Percentiles rank a stretch among this genome's conserved stretches.
These are phyloP conservation scores for Helobdella robusta DNA, from an alignment of 2,888 invertebrate species.

Conservation along the genomic window DNA sequence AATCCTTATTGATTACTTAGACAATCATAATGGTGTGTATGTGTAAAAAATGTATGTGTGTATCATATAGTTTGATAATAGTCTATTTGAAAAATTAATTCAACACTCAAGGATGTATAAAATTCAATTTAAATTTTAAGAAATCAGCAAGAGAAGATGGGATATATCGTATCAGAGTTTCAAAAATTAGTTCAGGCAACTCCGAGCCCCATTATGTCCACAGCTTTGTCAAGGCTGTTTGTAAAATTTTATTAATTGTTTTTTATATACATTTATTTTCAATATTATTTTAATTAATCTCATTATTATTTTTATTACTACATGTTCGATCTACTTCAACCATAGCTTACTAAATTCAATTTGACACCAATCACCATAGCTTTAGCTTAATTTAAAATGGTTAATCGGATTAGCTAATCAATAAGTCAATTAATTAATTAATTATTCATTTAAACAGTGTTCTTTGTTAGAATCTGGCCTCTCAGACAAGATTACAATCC, in stretches of 20 bases:
- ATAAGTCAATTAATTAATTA: too few relatives aligned
- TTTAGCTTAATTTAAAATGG: too few relatives aligned
- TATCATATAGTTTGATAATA: too few relatives aligned
- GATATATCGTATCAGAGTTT: conserved; percentile 65
- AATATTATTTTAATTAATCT: not conserved
- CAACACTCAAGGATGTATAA: too few relatives aligned
- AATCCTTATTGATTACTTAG: too few relatives aligned
- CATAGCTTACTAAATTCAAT: too few relatives aligned
- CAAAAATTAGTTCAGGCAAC: conserved; percentile 56
- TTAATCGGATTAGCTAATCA: too few relatives aligned
- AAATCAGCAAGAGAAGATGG: conserved; percentile 60
- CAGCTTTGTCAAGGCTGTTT: conserved; percentile 70
- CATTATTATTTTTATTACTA: not conserved
- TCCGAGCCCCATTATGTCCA: conserved; percentile 54
- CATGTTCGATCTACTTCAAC: not conserved
- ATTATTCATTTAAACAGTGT: conserved; percentile 53
- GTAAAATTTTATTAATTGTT: conserved; percentile 25
- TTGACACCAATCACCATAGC: too few relatives aligned
- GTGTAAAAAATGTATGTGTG: too few relatives aligned
- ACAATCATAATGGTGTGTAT: too few relatives aligned
- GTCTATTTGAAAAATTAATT: too few relatives aligned
- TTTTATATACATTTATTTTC: not conserved
- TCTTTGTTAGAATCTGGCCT: conserved; percentile 66
- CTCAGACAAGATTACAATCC: conserved; percentile 68
- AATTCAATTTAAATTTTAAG: conserved; percentile 53